Conservation (phyloP, 2,888 invertebrate species). For the Archips crataeganus region DNA sequence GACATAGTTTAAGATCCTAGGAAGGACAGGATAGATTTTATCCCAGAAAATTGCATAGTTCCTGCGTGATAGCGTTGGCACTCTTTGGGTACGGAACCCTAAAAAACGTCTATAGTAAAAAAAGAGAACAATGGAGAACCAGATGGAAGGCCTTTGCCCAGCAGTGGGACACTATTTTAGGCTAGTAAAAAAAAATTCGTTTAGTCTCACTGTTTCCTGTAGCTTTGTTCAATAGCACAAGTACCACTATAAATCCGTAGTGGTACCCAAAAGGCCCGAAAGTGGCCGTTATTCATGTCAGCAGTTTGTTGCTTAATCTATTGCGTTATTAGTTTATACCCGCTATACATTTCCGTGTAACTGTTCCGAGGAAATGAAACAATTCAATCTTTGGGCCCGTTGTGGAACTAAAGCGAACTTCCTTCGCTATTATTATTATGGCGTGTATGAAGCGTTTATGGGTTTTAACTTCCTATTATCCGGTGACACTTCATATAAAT, state of each 20-base stretch:
- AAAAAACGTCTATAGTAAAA: too few relatives aligned
- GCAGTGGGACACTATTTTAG: too few relatives aligned
- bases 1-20: too few relatives aligned
- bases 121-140: too few relatives aligned
- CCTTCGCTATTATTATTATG: conserved; percentile 9
- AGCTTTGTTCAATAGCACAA: background rate
- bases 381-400: conserved; percentile 36
- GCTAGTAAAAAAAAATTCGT: too few relatives aligned
- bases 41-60: too few relatives aligned
- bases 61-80: too few relatives aligned
- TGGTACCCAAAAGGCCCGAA: background rate
- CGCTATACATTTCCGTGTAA: conserved; percentile 32
- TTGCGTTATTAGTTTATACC: conserved; percentile 29
- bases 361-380: conserved; percentile 38
- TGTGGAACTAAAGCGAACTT: conserved; percentile 25
- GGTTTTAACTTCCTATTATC: background rate
- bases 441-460: conserved; percentile 2
- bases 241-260: background rate
- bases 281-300: conserved; percentile 35
- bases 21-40: too few relatives aligned
- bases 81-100: too few relatives aligned
- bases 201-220: background rate
- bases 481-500: background rate
- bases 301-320: conserved; percentile 38
- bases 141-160: too few relatives aligned